phyloP scores from a whole-genome alignment of 2,888 invertebrate species.

The Limnephilus rhombicus region DNA sequence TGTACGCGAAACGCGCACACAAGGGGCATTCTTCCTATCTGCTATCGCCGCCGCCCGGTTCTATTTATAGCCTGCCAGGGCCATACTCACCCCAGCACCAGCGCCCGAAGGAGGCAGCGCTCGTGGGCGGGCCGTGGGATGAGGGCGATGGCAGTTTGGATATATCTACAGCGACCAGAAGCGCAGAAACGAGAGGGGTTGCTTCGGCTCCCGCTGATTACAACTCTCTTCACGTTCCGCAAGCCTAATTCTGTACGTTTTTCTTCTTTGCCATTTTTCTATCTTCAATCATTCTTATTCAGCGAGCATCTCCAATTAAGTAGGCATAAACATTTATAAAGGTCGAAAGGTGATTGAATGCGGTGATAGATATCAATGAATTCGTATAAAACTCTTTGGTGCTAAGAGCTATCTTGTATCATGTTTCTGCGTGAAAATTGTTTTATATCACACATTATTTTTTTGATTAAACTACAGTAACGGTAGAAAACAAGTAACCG shows the following conservation, averaged over 20 bases:
- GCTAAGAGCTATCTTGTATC: neutral
- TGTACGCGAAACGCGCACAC: slow-evolving; percentile 16
- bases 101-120: slow-evolving; percentile 47
- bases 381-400: neutral
- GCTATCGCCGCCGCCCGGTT: slow-evolving; percentile 19
- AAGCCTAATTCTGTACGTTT: slow-evolving; percentile 15
- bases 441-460: neutral
- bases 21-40: slow-evolving; percentile 14
- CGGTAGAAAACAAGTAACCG: too few species aligned
- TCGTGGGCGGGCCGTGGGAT: slow-evolving; percentile 17
- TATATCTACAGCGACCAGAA: neutral
- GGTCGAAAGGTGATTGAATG: slow-evolving; percentile 17
- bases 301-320: slow-evolving; percentile 20
- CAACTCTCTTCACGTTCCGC: slow-evolving; percentile 18
- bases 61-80: slow-evolving; percentile 64
- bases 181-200: slow-evolving; percentile 2
- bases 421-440: neutral
- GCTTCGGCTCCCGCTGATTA: neutral
- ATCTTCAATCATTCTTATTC: slow-evolving; percentile 31
- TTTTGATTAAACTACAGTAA: too few species aligned
- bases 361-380: neutral
- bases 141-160: neutral
- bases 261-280: slow-evolving; percentile 9
- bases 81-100: slow-evolving; percentile 37
- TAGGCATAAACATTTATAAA: slow-evolving; percentile 31